phyloP scores from a whole-genome alignment of 2,113 vertebrate species.

The Leptosomus discolor region DNA sequence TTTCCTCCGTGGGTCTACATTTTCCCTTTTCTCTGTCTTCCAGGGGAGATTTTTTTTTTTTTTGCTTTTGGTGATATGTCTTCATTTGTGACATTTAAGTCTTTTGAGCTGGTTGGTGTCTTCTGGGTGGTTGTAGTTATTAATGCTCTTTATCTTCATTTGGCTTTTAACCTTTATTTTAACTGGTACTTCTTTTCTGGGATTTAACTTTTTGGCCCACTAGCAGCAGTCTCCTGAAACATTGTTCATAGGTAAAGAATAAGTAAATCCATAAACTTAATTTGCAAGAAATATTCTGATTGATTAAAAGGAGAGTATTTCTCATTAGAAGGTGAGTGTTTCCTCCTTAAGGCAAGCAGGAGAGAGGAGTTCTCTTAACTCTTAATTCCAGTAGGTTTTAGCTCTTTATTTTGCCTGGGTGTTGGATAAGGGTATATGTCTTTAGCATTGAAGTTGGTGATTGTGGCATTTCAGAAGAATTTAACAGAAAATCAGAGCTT shows the following conservation, averaged over 20 bases:
- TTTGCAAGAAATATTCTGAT: background rate
- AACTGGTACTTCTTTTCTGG: background rate
- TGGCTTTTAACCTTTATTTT: background rate
- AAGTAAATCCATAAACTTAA: background rate
- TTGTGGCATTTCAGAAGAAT: background rate
- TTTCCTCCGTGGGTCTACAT: background rate
- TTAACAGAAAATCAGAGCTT: background rate
- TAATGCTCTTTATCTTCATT: background rate
- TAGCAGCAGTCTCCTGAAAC: background rate
- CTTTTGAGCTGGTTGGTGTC: background rate
- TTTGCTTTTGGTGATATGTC: background rate
- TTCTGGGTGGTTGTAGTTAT: background rate
- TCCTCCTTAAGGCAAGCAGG: background rate
- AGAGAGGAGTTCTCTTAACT: background rate
- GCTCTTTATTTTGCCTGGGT: background rate
- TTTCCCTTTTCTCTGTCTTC: background rate
- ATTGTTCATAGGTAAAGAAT: background rate
- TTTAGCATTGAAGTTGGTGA: background rate
- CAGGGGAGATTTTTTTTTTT: background rate
- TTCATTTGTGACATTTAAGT: background rate
- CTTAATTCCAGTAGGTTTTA: background rate
- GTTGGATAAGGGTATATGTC: background rate
- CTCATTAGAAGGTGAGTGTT: background rate
- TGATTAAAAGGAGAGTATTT: background rate
- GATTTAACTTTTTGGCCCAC: background rate